These are phyloP conservation scores for Nemapogon koenigi DNA, from an alignment of 2,888 invertebrate species.

Conservation along the genomic window DNA sequence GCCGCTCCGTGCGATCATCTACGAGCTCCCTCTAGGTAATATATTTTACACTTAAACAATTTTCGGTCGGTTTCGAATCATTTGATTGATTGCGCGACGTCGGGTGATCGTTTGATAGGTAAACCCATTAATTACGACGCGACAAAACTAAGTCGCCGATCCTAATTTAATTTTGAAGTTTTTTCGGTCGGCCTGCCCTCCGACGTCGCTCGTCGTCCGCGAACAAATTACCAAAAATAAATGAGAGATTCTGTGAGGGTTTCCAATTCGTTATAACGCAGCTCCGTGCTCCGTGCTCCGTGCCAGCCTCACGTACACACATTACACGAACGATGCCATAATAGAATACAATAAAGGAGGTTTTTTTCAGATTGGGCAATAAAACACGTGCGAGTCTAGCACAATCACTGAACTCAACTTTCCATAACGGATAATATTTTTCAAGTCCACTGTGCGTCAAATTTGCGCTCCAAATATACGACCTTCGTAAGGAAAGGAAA, in stretches of 20 bases:
- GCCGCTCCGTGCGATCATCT: conserved; percentile 2
- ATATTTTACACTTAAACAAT: conserved; percentile 32
- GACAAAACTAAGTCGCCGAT: conserved; percentile 5
- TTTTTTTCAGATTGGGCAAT: too few relatives aligned
- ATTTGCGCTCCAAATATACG: conserved; percentile 6
- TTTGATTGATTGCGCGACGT: conserved; percentile 29
- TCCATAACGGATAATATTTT: conserved; percentile 8
- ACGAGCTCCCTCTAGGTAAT: conserved; percentile 16
- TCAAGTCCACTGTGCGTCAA: conserved; percentile 8
- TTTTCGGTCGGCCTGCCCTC: too few relatives aligned
- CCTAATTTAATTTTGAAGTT: conserved; percentile 6
- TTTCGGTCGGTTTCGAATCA: conserved; percentile 19
- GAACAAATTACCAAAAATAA: too few relatives aligned
- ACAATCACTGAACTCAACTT: conserved; percentile 4
- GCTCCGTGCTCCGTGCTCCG: too few relatives aligned
- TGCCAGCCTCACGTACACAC: too few relatives aligned
- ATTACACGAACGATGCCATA: too few relatives aligned
- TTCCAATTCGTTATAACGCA: too few relatives aligned
- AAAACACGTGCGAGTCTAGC: too few relatives aligned
- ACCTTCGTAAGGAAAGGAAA: too few relatives aligned
- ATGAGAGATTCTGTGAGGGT: too few relatives aligned
- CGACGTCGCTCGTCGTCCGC: too few relatives aligned
- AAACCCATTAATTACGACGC: conserved; percentile 9
- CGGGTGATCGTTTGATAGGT: neutral
- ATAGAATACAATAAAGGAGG: too few relatives aligned